Percentiles rank a stretch among this genome's conserved stretches.
phyloP scores from a whole-genome alignment of 2,113 vertebrate genomes.

The Archocentrus centrarchus region DNA sequence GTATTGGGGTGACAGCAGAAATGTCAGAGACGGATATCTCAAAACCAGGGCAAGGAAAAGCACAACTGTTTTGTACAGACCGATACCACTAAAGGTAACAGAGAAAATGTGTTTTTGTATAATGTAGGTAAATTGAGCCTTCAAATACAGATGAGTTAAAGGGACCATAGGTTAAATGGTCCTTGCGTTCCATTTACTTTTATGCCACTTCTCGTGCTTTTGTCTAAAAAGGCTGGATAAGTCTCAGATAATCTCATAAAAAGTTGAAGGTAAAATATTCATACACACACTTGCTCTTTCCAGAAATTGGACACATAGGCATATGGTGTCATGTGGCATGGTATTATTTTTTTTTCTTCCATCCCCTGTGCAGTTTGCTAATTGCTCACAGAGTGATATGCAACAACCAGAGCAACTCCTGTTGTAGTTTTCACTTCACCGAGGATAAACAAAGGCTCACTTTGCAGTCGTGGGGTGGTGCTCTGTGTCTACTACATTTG shows the following conservation, averaged over 20 bases:
- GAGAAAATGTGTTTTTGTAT: not conserved
- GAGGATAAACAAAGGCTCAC: constrained; percentile 66
- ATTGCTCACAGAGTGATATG: constrained; percentile 77
- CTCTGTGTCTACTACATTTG: constrained; percentile 15
- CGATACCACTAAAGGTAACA: not conserved
- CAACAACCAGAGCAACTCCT: constrained; percentile 64
- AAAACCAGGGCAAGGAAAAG: constrained; percentile 13
- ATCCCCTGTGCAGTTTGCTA: constrained; percentile 71
- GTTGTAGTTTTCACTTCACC: constrained; percentile 65
- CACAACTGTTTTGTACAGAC: not conserved
- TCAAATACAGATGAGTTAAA: constrained; percentile 3
- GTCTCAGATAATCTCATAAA: not conserved
- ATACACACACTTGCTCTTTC: not conserved
- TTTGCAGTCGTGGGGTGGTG: constrained; percentile 39
- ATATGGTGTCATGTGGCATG: constrained; percentile 36
- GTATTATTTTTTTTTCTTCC: constrained; percentile 33
- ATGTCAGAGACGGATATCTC: not conserved
- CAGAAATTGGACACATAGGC: constrained; percentile 27
- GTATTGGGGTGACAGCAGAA: not conserved
- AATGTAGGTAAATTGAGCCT: not conserved
- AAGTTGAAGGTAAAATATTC: not conserved
- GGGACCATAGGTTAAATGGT: constrained; percentile 8
- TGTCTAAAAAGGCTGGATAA: constrained; percentile 12
- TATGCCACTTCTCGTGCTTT: not conserved
- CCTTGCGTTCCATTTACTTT: not conserved